Base-by-base conservation (phyloP, 2,888 invertebrate genomes). In the Dyspetes luteomarginatus region DNA sequence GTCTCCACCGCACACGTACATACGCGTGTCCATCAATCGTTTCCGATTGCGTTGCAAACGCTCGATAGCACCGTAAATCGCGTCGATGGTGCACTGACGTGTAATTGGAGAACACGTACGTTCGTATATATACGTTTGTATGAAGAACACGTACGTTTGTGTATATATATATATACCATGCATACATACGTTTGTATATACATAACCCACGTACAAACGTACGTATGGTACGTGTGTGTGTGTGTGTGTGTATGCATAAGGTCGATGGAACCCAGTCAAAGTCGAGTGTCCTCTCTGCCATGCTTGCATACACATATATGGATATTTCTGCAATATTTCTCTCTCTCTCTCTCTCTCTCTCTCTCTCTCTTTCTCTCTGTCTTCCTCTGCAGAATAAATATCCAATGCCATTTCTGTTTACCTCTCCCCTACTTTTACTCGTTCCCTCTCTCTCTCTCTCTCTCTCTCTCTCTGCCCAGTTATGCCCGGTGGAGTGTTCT, bases 31-130 rank as follows among this genome's bases (percentile, higher is more conserved):
- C 74, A 60, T 75, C 71, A 67, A 80, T 71, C 71, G 67, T 76
- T 67, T 48, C 36, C 76, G 76, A 80, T 76, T 67, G 72, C 62
- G 28, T 76, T 68, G 60, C 45, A 22, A 74, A 62, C 67, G 62
- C 62, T 76, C 67, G 55, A 76, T 67, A 65, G 43, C 48, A 15
- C 48, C 68, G 80, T 72, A 62, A 76, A 80, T 80, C 76, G 67
- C 28, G 52, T 80, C 71, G 60, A 60, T 75, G 50, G 41, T 43
- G 60, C 65, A 60, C 52, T 12, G 22, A 36, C 72, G 80, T 72
- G 62, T 76, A 76, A 80, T 76, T 76, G 76, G 62, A 60, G 67
- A 67, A 80, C 75, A 65, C 72, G 73, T 76, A 71, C 65, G 60
- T 24, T 62, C 56, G 45, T n/a, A n/a, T n/a, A n/a, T n/a, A n/a